These are phyloP conservation scores for Willowsia nigromaculata DNA, from an alignment of 2,888 invertebrate species.

Conservation along the genomic window DNA sequence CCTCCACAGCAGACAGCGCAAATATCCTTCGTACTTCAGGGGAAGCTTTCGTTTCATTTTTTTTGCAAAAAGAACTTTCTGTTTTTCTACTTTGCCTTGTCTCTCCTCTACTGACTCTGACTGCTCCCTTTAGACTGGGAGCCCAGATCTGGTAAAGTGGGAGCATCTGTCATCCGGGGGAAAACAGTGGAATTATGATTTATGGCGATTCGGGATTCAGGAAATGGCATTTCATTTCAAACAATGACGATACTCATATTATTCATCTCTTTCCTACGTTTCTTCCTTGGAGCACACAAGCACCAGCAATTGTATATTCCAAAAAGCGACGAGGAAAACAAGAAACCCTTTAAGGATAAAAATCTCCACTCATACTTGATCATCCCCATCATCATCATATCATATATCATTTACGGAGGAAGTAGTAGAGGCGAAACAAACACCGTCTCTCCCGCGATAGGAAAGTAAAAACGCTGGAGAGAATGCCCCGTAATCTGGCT, in stretches of 20 bases:
- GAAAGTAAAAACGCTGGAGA: background rate
- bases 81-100: background rate
- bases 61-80: background rate
- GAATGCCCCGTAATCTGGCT: conserved; percentile 12
- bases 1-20: background rate
- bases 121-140: conserved; percentile 39
- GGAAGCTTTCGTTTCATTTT: background rate
- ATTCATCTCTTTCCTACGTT: too few species aligned
- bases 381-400: conserved; percentile 14
- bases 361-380: conserved; percentile 16
- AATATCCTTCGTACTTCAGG: too few species aligned
- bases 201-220: conserved; percentile 64
- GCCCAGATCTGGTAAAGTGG: background rate
- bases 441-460: background rate
- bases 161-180: conserved; percentile 61
- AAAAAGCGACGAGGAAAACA: background rate
- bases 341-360: background rate
- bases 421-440: background rate
- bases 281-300: background rate
- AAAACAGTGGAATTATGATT: conserved; percentile 61
- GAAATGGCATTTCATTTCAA: conserved; percentile 68
- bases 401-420: conserved; percentile 22
- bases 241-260: conserved; percentile 56
- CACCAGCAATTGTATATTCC: background rate
- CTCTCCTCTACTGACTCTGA: background rate